Conservation (phyloP, 2,113 vertebrate genomes). For the Sinocyclocheilus rhinocerous region DNA sequence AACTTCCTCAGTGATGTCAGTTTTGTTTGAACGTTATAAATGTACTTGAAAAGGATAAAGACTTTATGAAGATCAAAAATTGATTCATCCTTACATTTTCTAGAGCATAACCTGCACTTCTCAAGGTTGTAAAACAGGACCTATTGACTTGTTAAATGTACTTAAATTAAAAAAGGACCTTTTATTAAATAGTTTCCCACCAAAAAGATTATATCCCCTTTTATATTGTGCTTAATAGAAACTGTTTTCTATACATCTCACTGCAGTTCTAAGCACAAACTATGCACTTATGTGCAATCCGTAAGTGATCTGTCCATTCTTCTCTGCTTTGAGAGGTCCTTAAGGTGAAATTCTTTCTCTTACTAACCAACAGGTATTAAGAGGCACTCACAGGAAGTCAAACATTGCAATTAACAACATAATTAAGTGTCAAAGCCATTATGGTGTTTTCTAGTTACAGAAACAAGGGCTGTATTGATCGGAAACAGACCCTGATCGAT, state of each 20-base stretch:
- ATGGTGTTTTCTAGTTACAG: constrained; percentile 77
- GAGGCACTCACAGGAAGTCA: constrained; percentile 63
- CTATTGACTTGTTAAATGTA: constrained; percentile 4
- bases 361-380: constrained; percentile 64
- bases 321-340: constrained; percentile 18
- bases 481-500: constrained; percentile 75
- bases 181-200: constrained; percentile 2
- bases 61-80: constrained; percentile 35
- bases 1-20: constrained; percentile 32
- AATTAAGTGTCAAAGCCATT: constrained; percentile 79
- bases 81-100: not conserved
- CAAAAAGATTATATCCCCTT: not conserved
- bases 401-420: constrained; percentile 76
- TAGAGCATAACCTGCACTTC: not conserved
- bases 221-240: not conserved
- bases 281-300: not conserved
- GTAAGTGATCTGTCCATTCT: not conserved
- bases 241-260: not conserved
- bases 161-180: not conserved
- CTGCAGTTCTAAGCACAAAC: not conserved
- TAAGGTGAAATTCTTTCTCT: constrained; percentile 16
- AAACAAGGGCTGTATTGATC: constrained; percentile 79
- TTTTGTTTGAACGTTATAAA: constrained; percentile 41
- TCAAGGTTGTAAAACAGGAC: constrained; percentile 24
- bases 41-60: constrained; percentile 40